Evolutionary conservation across 2,113 vertebrate species (phyloP).

Genomic region (Pao palembangensis): DNA sequence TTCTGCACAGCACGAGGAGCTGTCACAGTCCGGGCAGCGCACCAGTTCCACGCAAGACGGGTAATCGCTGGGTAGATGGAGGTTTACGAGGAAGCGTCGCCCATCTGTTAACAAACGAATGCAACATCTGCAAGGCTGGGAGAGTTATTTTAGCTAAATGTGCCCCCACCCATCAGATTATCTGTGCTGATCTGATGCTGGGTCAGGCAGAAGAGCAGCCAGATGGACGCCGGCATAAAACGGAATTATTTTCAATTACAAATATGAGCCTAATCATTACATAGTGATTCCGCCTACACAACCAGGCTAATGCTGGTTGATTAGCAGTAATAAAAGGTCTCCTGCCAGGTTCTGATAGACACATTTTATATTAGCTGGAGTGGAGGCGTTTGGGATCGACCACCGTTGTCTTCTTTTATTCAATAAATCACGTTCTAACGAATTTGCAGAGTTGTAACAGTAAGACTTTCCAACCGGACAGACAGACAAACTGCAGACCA

Average conservation of each 20-base stretch:
- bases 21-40: conserved; percentile 33
- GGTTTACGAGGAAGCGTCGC: conserved; percentile 27
- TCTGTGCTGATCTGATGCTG: conserved; percentile 23
- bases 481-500: too few species aligned
- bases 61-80: conserved; percentile 30
- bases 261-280: too few species aligned
- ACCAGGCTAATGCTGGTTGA: too few species aligned
- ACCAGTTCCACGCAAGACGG: conserved; percentile 27
- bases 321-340: too few species aligned
- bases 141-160: conserved; percentile 24
- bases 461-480: too few species aligned
- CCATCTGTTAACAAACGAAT: conserved; percentile 66
- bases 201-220: conserved; percentile 32
- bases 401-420: too few species aligned
- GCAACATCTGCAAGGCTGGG: conserved; percentile 56
- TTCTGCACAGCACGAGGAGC: conserved; percentile 25
- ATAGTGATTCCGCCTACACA: too few species aligned
- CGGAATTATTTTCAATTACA: conserved; percentile 14
- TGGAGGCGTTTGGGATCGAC: too few species aligned
- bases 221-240: conserved; percentile 28
- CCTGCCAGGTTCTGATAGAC: too few species aligned
- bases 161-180: not conserved
- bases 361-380: too few species aligned
- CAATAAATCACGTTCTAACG: too few species aligned
- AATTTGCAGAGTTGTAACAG: too few species aligned